phyloP scores from a whole-genome alignment of 1,140 invertebrate genomes.

The Metaphire vulgaris region DNA sequence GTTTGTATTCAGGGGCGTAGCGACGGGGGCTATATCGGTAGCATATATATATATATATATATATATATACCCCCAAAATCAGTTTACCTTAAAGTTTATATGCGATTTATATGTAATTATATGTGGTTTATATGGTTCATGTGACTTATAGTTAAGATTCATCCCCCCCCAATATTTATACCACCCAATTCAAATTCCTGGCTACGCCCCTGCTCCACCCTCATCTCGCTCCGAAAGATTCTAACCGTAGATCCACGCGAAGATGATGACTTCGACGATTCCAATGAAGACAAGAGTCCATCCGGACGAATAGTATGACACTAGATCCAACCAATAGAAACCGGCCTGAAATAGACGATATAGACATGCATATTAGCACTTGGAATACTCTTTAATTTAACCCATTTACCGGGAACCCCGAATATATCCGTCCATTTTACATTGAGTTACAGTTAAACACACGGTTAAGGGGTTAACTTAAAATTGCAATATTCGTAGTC shows the following conservation, averaged over 20 bases:
- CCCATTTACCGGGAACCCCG: neutral
- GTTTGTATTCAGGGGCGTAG: too few relatives aligned
- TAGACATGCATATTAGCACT: neutral
- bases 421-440: neutral
- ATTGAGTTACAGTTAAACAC: neutral
- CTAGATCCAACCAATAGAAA: conserved; percentile 29
- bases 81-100: too few relatives aligned
- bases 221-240: too few relatives aligned
- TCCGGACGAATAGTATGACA: conserved; percentile 28
- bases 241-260: conserved; percentile 28
- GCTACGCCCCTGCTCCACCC: too few relatives aligned
- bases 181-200: too few relatives aligned
- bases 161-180: too few relatives aligned
- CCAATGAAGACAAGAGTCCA: conserved; percentile 29
- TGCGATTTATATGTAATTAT: too few relatives aligned
- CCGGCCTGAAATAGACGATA: conserved; percentile 6
- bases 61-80: too few relatives aligned
- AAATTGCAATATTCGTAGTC: neutral
- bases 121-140: too few relatives aligned
- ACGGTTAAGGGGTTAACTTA: neutral
- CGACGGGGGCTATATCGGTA: too few relatives aligned
- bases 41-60: too few relatives aligned
- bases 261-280: conserved; percentile 23
- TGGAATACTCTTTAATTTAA: neutral
- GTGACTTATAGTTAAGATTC: too few relatives aligned